Base-by-base conservation (phyloP, 2,888 invertebrate genomes). In the Cyaniris semiargus region DNA sequence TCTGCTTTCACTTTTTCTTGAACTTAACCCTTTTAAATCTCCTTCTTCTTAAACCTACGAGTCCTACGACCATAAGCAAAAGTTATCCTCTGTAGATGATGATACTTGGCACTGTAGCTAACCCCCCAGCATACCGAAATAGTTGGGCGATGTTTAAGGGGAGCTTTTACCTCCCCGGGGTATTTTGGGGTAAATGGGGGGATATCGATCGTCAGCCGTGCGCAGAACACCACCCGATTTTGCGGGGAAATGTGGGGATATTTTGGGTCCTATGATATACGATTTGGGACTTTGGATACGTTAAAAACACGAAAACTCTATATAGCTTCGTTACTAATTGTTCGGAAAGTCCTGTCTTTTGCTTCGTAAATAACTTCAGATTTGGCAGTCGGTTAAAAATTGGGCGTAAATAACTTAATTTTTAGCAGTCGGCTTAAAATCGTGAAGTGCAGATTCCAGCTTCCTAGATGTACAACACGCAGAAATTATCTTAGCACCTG, bases 181-280 rank as follows among this genome's bases (percentile, higher is more conserved):
- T 72, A 44, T 72, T 71, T 72, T 72, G 48, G 72, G 72, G 72
- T 21, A 75, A 66, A 70, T 75, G 70, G 71, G 58, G 23, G 44
- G 34, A 66, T 70, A 48, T 53, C 60, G 34, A 23, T 48, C 44
- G 48, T 38, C 60, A 53, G 60, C 75, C n/a, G 38, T 71, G 71
- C 76, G 15, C 56, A 27, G 44, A 72, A 48, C 72, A 72, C 72
- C 76, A 44, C 75, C 53, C 75, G 48, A 34, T 76, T 70, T 74
- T 70, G 70, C 76, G 60, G 13, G 21, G 23, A 10, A 10, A 23
- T 70, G 70, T 74, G 60, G 13, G 21, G 23, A 10, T 21, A 23
- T 60, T 23, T 60, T 21, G 60, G 60, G 60, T 21, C 21, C 23
- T 60, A 60, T 60, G 10, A 4, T 10, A 58, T 23, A 60, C 60